Evolutionary conservation across 1,140 invertebrate species (phyloP), one percentile per base, ranked within the genome.

Genomic region (Lasaia peninsularis): DNA sequence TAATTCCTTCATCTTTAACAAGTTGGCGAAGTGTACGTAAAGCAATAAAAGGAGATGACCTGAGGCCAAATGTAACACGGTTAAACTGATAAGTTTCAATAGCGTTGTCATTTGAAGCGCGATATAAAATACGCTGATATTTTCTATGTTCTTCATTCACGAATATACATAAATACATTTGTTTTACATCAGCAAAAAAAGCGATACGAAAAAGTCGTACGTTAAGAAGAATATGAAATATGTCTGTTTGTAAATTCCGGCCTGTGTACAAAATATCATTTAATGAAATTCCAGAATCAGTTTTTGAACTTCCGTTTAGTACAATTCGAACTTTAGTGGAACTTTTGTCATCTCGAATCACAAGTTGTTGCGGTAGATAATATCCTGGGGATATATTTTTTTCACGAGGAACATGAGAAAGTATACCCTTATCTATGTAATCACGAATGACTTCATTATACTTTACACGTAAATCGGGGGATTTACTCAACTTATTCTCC

Each of bases 51-150:
- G 62, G 62, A 21, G 56, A 59, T 18, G 33, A 63, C 32, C 56
- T 52, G 20, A 63, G 32, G 12, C 61, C 61, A 16, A 63, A 63
- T 11, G 52, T 58, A n/a, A 63, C 56, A 21, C 61, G 37, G 32
- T 51, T 63, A 44, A 63, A 63, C 37, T 58, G 52, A 35, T 49
- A 62, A 11, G 16, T 53, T 44, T 58, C 28, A n/a, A 58, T 18
- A 20, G 34, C 28, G 10, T 56, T 49, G 14, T 54, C 28, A 2
- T n/a, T n/a, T 28, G 58, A 54, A 31, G 51, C 54, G 10, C 48
- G 31, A 20, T 56, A 61, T 40, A 56, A 56, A 52, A 61, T 61
- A 8, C 59, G 31, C 52, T 62, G 55, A 49, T 44, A 57, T 28
- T 52, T 52, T 35, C 60, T 55, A 31, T 62, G 54, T 50, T 49